phyloP scores from a whole-genome alignment of 2,888 invertebrate genomes.

The Cheilosia vulpina region DNA sequence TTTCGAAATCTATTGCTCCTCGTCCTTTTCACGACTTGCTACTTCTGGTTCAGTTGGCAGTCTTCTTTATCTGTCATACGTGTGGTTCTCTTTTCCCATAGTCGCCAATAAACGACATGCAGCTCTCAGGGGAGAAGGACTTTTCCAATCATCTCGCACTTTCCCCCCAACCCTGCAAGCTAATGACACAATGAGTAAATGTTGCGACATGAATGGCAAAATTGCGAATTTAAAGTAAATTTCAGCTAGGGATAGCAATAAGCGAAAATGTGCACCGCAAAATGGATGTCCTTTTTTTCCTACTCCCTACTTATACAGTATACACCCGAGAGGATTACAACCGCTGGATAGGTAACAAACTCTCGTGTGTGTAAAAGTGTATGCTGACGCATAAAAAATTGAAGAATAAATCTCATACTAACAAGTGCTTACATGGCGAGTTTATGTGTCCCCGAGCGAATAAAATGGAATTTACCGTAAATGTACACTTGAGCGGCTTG shows the following conservation, averaged over 20 bases:
- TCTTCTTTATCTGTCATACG: too few species aligned
- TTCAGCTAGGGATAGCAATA: not conserved
- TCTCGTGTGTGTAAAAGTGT: conserved; percentile 8
- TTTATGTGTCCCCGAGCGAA: conserved; percentile 31
- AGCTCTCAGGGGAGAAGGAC: too few species aligned
- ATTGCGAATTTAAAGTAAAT: not conserved
- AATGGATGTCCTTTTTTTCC: too few species aligned
- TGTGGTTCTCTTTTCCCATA: too few species aligned
- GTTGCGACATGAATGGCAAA: not conserved
- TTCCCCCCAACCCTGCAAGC: too few species aligned
- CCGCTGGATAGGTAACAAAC: conserved; percentile 14
- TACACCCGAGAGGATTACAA: conserved; percentile 20
- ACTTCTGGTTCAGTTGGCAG: too few species aligned
- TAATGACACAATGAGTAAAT: too few species aligned
- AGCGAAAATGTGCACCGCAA: not conserved
- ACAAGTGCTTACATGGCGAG: conserved; percentile 47
- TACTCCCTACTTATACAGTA: conserved; percentile 35
- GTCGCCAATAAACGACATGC: too few species aligned
- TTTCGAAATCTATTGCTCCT: too few species aligned
- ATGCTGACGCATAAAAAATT: conserved; percentile 17
- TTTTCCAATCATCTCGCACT: too few species aligned
- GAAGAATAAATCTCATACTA: conserved; percentile 35
- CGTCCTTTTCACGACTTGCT: too few species aligned
- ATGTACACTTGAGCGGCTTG: conserved; percentile 54
- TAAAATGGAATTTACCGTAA: conserved; percentile 39